Conservation (phyloP, 2,797 vertebrate genomes). For the Knipowitschia caucasica region DNA sequence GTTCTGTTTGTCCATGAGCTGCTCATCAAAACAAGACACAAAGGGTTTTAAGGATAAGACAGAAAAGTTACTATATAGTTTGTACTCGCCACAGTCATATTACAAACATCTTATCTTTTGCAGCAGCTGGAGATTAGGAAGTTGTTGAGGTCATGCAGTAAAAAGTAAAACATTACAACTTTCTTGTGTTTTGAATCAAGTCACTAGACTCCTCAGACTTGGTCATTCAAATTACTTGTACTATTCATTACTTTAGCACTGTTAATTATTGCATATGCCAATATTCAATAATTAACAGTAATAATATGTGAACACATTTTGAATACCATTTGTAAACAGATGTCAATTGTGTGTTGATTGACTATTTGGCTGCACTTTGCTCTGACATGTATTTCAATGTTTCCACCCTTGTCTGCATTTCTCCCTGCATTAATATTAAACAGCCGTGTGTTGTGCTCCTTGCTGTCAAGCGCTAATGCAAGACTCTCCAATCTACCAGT, state of each 20-base stretch:
- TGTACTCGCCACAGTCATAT: neutral
- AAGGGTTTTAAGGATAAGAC: neutral
- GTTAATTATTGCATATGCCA: no score
- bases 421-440: constrained; percentile 13
- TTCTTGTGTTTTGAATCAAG: no score
- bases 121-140: neutral
- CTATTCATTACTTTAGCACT: no score
- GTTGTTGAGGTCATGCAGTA: neutral
- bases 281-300: no score
- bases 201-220: no score
- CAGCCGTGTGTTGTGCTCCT: constrained; percentile 15
- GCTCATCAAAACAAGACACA: neutral
- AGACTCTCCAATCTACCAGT: constrained; percentile 32
- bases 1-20: neutral
- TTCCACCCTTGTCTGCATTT: neutral
- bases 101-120: neutral
- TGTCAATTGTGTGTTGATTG: neutral
- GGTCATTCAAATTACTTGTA: no score
- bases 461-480: constrained; percentile 28
- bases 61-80: neutral
- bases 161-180: no score
- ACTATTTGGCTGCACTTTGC: neutral
- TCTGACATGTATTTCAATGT: neutral
- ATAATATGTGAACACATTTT: neutral
- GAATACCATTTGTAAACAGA: neutral